Evolutionary conservation across 2,888 invertebrate genomes (phyloP).

Genomic region (Epinotia ramella): DNA sequence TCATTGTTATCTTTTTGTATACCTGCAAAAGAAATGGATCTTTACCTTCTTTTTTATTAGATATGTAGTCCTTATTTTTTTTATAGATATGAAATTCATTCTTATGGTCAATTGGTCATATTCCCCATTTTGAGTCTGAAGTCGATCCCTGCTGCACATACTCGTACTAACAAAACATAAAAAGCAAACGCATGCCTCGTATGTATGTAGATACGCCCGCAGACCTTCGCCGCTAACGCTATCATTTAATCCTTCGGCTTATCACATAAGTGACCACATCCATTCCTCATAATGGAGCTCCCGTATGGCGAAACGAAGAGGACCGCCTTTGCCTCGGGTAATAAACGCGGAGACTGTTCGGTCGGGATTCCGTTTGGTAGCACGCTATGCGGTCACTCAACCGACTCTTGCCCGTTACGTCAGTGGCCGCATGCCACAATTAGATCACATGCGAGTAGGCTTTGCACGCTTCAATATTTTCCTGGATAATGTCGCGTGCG

Average conservation of each 20-base stretch:
- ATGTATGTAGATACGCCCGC: neutral
- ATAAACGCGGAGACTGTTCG: slow-evolving; percentile 64
- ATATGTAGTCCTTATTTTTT: no score
- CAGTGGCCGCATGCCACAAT: slow-evolving; percentile 78
- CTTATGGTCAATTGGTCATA: no score
- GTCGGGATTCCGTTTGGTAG: slow-evolving; percentile 71
- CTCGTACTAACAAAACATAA: no score
- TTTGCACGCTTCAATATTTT: slow-evolving; percentile 39
- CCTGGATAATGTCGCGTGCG: slow-evolving; percentile 29
- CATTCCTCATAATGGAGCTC: slow-evolving; percentile 56
- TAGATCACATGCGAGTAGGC: slow-evolving; percentile 74
- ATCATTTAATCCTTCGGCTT: slow-evolving; percentile 60
- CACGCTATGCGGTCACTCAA: slow-evolving; percentile 80
- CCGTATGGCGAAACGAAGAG: slow-evolving; percentile 64
- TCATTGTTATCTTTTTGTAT: no score
- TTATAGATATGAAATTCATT: no score
- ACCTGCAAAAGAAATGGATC: no score
- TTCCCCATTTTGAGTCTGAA: no score
- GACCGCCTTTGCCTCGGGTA: slow-evolving; percentile 57
- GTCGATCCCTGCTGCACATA: no score
- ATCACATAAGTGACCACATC: slow-evolving; percentile 49
- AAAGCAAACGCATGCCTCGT: neutral
- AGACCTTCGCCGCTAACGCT: slow-evolving; percentile 52
- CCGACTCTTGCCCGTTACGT: slow-evolving; percentile 79
- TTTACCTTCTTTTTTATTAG: no score